Base-by-base conservation (phyloP, 1,140 invertebrate genomes). In the Bombus waltoni region DNA sequence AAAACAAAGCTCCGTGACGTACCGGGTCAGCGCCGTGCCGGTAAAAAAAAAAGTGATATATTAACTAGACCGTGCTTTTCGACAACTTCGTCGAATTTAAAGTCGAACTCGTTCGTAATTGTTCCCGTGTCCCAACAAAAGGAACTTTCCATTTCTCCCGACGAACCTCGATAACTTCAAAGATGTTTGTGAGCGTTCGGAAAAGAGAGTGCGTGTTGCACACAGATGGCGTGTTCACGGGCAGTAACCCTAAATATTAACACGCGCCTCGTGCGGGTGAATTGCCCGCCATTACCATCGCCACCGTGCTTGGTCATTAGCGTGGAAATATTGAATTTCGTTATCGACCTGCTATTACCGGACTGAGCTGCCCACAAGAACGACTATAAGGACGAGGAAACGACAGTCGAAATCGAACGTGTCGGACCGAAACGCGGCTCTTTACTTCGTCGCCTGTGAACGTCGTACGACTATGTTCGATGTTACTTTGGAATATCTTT, bases 211-310 rank as follows among this genome's bases (percentile, higher is more conserved):
- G 92, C 91, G 91, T 92, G 93, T 91, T 93, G 89, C 89, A 92
- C 91, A 90, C 81, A 62, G 87, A 73, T 94, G 87, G 93, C 93
- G 93, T 94, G 93, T 83, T 91, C 85, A 42, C 85, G 75, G 82
- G 91, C 89, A 94, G 88, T 93, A 93, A 93, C 92, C 90, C 92
- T 93, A 94, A 94, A 94, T 94, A 93, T 93, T 93, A 94, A 93
- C 91, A 91, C 88, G 85, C 75, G 88, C 78, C 92, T 85, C 91
- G 79, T 88, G 89, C 89, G 74, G 59, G 83, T 87, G 91, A 92
- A 93, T 92, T 92, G 87, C 90, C 82, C 84, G 85, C 92, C 91
- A 94, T 93, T 94, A 93, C 87, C 83, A 86, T 89, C 88, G 88
- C 71, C 79, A 79, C 78, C 70, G 81, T 35, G 81, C 85, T 79